Evolutionary conservation across 1,140 invertebrate species (phyloP).

Genomic region (Gonatopus flavifemur): DNA sequence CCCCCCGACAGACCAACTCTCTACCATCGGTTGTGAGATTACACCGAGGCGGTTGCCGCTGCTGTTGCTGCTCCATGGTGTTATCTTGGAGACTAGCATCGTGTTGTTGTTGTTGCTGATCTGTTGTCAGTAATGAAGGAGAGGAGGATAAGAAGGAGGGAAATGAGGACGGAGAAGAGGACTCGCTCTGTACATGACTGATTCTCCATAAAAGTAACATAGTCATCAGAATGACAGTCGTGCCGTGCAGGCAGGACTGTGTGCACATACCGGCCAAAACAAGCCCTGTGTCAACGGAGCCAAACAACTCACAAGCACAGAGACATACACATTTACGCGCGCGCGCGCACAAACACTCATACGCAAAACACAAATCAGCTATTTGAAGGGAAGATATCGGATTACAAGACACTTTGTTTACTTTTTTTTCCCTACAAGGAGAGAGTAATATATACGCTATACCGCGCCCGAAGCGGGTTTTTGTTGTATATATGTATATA

Average conservation of each 20-base stretch:
- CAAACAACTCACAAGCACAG: no score
- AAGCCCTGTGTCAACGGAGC: no score
- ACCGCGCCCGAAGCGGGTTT: no score
- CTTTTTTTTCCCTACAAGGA: no score
- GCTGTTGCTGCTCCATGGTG: conserved; percentile 5
- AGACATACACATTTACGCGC: no score
- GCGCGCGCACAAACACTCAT: conserved; percentile 4
- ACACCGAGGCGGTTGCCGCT: conserved; percentile 27
- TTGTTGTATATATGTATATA: no score
- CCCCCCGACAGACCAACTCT: conserved; percentile 38
- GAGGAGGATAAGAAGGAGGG: no score
- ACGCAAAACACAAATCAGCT: conserved; percentile 18
- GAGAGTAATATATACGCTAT: no score
- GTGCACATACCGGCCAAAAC: conserved; percentile 31
- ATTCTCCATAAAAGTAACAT: conserved; percentile 20
- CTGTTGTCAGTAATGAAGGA: no score
- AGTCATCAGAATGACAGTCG: conserved; percentile 22
- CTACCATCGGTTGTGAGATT: conserved; percentile 37
- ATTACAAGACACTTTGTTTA: neutral
- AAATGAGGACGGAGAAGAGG: no score
- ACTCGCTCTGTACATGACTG: conserved; percentile 9
- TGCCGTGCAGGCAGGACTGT: conserved; percentile 11
- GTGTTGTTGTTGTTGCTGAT: conserved; percentile 7
- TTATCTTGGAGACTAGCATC: conserved; percentile 8
- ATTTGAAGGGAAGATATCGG: neutral